Base-by-base conservation (phyloP, 2,888 invertebrate species). In the Aphodius sticticus region DNA sequence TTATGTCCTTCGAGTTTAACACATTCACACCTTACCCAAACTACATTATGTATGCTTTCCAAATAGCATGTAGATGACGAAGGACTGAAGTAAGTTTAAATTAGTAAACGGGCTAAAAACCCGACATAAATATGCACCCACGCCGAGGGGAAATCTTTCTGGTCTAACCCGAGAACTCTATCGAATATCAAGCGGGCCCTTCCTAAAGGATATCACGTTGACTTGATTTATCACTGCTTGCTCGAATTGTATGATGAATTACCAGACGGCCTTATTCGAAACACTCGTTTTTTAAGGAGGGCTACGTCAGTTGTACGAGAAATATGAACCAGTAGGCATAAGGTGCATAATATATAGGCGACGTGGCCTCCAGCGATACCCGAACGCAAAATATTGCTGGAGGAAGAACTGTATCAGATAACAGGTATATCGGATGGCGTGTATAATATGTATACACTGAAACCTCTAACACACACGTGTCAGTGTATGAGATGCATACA, bases 211-310 rank as follows among this genome's bases (percentile, higher is more conserved):
- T 53, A 53, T 53, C 53, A 53, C 53, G 53, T 53, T 7, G 53
- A 5, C 9, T 53, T 53, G 53, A 53, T 53, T 53, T 53, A 53
- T 53, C 53, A 53, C 53, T 12, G 12, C 9, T 12, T 9, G 53
- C 53, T 53, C 53, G 53, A 53, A 53, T 53, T 53, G 53, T 53
- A 53, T 53, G 53, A 53, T 53, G 53, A 53, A 53, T 53, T 53
- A 12, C 53, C 12, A 12, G 53, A 12, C 9, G 7, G 2, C 53
- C 53, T 53, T 53, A 12, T 12, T 53, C 53, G 53, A 53, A 53
- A 53, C 53, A 53, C 12, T 53, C 53, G 53, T 53, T 53, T 53
- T 53, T 53, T 12, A 53, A 53, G 53, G 53, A 7, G 53, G 53
- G 53, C 12, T 53, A 53, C 53, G 53, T 53, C 53, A 53, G 53